A percentile compares a stretch with the other conserved stretches of the same genome.
These are phyloP conservation scores for Siniperca obscura DNA, from an alignment of 2,797 vertebrate species.

Conservation along the genomic window DNA sequence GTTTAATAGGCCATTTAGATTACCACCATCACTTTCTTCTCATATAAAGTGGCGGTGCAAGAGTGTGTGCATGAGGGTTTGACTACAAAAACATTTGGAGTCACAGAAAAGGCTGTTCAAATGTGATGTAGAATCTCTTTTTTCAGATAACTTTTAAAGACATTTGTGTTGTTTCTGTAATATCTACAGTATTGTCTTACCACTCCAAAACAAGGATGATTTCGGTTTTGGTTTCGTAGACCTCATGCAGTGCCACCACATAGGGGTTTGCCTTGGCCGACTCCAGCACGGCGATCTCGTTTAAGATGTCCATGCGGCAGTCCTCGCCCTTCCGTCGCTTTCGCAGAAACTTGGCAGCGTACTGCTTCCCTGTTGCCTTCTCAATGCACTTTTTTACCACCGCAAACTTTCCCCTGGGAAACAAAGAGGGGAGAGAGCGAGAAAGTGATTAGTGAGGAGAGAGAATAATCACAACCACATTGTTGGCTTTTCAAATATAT, in stretches of 20 bases:
- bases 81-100: constrained; percentile 18
- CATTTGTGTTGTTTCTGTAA: constrained; percentile 2
- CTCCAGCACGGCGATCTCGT: constrained; percentile 89
- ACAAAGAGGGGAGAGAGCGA: constrained; percentile 16
- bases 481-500: constrained; percentile 47
- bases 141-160: constrained; percentile 8
- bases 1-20: constrained; percentile 37
- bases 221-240: constrained; percentile 87
- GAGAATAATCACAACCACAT: constrained; percentile 61
- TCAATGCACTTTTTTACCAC: constrained; percentile 90
- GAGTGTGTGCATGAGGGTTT: not conserved
- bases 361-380: constrained; percentile 86
- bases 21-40: constrained; percentile 1
- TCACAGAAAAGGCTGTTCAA: not conserved
- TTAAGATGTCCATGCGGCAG: constrained; percentile 88
- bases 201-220: constrained; percentile 90
- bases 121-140: not conserved
- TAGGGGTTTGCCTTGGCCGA: constrained; percentile 85
- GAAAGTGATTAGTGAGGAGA: constrained; percentile 49
- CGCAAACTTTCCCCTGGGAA: constrained; percentile 89
- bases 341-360: constrained; percentile 89
- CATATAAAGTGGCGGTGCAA: not conserved
- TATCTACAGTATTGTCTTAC: constrained; percentile 74
- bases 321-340: constrained; percentile 88
- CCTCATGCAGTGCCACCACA: constrained; percentile 88